Conservation (phyloP, 2,113 vertebrate species). For the Stomatorhinus ivindoensis region DNA sequence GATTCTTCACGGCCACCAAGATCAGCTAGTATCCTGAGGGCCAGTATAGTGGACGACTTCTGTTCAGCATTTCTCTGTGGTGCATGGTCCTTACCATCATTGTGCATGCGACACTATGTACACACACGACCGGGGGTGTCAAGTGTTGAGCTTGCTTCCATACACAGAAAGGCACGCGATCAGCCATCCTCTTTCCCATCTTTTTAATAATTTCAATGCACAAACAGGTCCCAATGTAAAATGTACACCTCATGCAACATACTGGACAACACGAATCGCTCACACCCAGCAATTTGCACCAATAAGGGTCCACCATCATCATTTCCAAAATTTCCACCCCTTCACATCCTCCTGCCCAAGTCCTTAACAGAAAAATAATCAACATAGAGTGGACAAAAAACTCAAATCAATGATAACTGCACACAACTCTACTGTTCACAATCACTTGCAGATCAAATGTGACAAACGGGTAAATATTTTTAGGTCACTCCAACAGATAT, state of each 20-base stretch:
- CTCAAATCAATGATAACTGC: neutral
- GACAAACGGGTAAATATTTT: neutral
- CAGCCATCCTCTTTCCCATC: neutral
- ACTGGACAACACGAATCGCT: too few relatives aligned
- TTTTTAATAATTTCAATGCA: neutral
- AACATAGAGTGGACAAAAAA: neutral
- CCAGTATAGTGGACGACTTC: neutral
- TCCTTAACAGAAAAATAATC: neutral
- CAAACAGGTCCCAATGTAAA: neutral
- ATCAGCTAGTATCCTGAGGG: neutral
- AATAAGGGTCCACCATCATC: neutral
- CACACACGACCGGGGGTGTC: neutral
- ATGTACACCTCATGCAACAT: neutral
- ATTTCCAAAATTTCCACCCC: neutral
- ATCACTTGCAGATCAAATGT: slow-evolving; percentile 1
- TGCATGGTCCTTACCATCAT: neutral
- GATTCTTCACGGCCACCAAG: neutral
- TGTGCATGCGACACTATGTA: neutral
- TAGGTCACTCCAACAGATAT: neutral
- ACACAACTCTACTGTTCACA: neutral
- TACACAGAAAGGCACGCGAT: neutral
- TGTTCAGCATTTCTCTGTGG: neutral
- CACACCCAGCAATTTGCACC: neutral
- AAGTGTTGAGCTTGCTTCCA: neutral
- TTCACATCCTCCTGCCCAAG: neutral